phyloP scores from a whole-genome alignment of 2,113 vertebrate genomes.

The Eulacestoma nigropectus region DNA sequence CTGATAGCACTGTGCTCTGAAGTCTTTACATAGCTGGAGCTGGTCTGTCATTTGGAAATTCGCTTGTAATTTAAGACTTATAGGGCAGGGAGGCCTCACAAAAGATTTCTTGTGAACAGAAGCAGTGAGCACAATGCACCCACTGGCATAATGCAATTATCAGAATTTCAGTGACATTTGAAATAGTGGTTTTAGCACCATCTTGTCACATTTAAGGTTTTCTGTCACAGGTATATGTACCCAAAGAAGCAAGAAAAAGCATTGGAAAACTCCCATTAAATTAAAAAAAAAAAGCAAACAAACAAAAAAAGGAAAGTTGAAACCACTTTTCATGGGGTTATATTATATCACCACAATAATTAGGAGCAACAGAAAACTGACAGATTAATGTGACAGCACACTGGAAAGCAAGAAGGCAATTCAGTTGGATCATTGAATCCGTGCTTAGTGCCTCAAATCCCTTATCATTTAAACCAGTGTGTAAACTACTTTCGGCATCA shows the following conservation, averaged over 20 bases:
- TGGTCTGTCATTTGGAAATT: neutral
- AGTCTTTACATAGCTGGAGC: neutral
- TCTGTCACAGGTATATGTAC: neutral
- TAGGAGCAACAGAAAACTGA: neutral
- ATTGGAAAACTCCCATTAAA: neutral
- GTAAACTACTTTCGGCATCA: neutral
- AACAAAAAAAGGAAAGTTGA: neutral
- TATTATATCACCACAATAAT: neutral
- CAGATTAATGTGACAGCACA: neutral
- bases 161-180: neutral
- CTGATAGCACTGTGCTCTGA: neutral
- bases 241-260: neutral
- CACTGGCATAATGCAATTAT: neutral
- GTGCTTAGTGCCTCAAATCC: neutral
- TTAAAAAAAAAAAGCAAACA: neutral
- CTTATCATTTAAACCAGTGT: neutral
- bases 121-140: neutral
- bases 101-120: neutral
- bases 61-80: neutral
- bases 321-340: neutral
- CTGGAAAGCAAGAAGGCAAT: neutral
- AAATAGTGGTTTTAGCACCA: neutral
- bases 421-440: neutral
- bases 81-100: neutral
- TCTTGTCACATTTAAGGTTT: neutral